These are phyloP conservation scores for Sacculina carcini DNA, from an alignment of 2,888 invertebrate species.

Conservation along the genomic window DNA sequence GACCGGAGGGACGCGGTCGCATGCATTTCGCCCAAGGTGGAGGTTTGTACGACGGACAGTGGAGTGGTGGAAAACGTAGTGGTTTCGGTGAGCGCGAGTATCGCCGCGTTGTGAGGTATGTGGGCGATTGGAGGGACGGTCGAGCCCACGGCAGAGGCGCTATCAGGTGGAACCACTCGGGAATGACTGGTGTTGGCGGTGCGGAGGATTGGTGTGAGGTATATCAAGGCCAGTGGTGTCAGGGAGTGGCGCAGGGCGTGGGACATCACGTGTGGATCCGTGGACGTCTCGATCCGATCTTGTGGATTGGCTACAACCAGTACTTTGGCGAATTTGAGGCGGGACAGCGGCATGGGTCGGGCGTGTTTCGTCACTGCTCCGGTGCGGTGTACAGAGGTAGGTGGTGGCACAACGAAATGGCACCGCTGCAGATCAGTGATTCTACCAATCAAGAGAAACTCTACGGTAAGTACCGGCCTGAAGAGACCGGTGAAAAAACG, in stretches of 20 bases:
- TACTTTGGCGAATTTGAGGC: neutral
- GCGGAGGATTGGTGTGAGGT: slow-evolving; percentile 20
- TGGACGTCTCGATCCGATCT: neutral
- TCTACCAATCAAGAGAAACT: too few species aligned
- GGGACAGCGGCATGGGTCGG: neutral
- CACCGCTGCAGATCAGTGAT: too few species aligned
- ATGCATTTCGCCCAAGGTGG: neutral
- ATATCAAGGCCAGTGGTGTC: slow-evolving; percentile 28
- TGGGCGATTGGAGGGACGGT: slow-evolving; percentile 28
- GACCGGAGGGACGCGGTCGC: neutral
- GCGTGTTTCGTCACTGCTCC: neutral
- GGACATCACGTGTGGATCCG: neutral
- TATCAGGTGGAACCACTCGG: slow-evolving; percentile 33
- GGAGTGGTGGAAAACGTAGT: slow-evolving; percentile 23
- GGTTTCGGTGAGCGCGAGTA: slow-evolving; percentile 30
- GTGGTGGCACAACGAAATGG: neutral
- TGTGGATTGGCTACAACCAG: neutral
- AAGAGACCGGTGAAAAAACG: neutral
- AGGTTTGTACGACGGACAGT: slow-evolving; percentile 25
- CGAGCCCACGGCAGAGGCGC: slow-evolving; percentile 29
- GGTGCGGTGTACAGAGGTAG: neutral
- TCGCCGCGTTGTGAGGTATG: slow-evolving; percentile 27
- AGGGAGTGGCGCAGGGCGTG: slow-evolving; percentile 12
- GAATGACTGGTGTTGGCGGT: too few species aligned
- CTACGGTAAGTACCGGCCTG: neutral